Conservation (phyloP, 23 tunicate genomes). For the Styela plicata region DNA sequence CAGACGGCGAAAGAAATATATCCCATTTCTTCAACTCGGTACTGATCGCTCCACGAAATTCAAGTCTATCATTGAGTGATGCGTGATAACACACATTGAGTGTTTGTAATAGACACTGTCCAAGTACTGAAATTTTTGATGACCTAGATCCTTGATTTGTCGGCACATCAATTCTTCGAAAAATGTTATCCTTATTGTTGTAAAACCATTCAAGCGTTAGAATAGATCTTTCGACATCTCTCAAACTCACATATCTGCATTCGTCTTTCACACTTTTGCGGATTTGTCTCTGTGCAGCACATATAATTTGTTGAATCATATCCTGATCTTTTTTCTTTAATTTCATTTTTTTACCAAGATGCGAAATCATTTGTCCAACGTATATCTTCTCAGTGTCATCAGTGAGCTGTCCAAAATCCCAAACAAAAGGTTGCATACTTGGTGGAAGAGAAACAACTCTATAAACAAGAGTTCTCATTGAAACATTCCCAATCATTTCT, state of each 20-base stretch:
- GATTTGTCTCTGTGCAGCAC: constrained; percentile 28
- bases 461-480: constrained; percentile 52
- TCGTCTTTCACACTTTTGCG: constrained; percentile 12
- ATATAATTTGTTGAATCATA: neutral
- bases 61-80: constrained; percentile 25
- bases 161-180: neutral
- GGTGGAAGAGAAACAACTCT: constrained; percentile 53
- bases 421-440: constrained; percentile 55
- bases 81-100: constrained; percentile 55
- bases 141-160: neutral
- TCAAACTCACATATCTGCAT: constrained; percentile 47
- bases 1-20: neutral
- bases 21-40: neutral
- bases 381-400: constrained; percentile 33
- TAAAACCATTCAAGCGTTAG: constrained; percentile 51
- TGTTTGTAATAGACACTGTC: constrained; percentile 38
- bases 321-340: constrained; percentile 5
- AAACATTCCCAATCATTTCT: constrained; percentile 33
- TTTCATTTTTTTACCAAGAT: constrained; percentile 2
- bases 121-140: neutral
- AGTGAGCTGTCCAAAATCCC: constrained; percentile 62
- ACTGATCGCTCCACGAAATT: constrained; percentile 10
- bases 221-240: constrained; percentile 44
- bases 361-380: constrained; percentile 38
- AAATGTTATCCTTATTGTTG: neutral